Conservation (phyloP, 2,888 invertebrate genomes). For the Ochropleura leucogaster region DNA sequence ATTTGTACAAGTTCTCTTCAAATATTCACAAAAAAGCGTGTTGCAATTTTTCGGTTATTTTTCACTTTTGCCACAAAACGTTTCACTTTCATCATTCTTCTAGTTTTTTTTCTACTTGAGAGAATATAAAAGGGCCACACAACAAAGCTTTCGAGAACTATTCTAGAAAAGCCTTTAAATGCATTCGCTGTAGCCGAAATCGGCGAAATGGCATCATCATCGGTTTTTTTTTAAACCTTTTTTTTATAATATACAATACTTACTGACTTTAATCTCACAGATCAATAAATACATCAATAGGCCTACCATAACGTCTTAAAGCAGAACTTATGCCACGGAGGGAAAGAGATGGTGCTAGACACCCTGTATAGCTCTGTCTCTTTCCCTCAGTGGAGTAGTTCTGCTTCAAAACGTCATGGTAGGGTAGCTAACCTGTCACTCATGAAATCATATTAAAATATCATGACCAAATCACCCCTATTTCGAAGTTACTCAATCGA, state of each 20-base stretch:
- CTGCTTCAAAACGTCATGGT: no score
- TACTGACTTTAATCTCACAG: neutral
- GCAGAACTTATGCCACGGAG: no score
- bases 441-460: neutral
- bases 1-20: neutral
- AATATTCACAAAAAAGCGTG: neutral
- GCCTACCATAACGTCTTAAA: no score
- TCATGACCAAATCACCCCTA: neutral
- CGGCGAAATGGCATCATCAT: no score
- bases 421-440: neutral
- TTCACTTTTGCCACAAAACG: neutral
- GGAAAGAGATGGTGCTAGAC: no score
- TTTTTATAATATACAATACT: neutral
- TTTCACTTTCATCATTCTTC: neutral
- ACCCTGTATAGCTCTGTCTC: no score
- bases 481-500: constrained; percentile 3
- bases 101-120: neutral
- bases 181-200: no score
- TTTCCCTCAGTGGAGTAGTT: no score
- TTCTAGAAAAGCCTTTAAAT: no score
- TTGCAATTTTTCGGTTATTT: neutral
- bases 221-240: no score
- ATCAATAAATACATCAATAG: neutral
- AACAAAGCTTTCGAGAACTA: no score
- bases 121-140: no score